Percentiles rank a stretch among this genome's conserved stretches.
These are phyloP conservation scores for Gallinago paraguaiae DNA, from an alignment of 2,113 vertebrate genomes.

Conservation along the genomic window DNA sequence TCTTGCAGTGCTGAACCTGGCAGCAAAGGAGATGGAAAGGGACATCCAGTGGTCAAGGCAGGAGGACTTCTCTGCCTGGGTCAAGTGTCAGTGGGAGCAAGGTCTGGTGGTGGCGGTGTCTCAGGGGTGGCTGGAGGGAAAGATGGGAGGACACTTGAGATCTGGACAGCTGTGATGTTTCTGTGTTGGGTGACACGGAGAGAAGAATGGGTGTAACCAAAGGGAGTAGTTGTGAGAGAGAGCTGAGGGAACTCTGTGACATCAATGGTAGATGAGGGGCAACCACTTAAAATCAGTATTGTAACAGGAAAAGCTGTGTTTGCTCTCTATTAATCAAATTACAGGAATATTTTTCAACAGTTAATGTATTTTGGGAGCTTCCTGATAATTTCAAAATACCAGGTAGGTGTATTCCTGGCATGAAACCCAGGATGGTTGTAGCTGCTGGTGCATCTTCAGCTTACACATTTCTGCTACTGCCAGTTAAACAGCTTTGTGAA, in stretches of 20 bases:
- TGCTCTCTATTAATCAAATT: background rate
- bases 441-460: background rate
- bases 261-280: background rate
- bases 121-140: background rate
- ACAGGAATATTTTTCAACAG: background rate
- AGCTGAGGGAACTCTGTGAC: background rate
- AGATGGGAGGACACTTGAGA: background rate
- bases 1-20: rapidly evolving
- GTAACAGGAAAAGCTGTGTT: background rate
- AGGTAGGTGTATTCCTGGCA: background rate
- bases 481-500: background rate
- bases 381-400: background rate
- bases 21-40: background rate
- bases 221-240: background rate
- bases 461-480: rapidly evolving
- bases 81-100: background rate
- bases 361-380: background rate
- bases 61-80: background rate
- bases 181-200: rapidly evolving
- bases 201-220: rapidly evolving
- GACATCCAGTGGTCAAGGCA: rapidly evolving
- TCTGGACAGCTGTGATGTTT: rapidly evolving
- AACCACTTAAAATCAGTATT: background rate
- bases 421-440: background rate
- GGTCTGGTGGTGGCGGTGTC: background rate